Evolutionary conservation across 2,113 vertebrate genomes (phyloP).

Genomic region (Amblyopsis rosae): DNA sequence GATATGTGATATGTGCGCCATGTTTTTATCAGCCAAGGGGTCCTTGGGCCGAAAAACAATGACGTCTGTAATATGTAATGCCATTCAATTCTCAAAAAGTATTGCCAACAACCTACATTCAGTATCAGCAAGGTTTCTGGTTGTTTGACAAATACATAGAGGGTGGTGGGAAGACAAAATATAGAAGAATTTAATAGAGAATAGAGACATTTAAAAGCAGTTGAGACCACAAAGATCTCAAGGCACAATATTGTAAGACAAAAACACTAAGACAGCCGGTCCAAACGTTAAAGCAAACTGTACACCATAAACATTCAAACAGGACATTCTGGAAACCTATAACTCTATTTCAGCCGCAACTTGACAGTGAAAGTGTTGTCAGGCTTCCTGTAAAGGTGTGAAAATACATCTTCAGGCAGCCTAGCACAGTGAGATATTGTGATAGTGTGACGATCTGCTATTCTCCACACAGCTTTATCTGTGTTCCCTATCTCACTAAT

Average conservation of each 20-base stretch:
- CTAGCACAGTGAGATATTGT: conserved; percentile 44
- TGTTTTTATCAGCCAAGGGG: too few relatives aligned
- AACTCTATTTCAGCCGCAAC: conserved; percentile 38
- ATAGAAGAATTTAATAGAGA: neutral
- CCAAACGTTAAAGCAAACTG: neutral
- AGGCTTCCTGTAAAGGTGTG: conserved; percentile 59
- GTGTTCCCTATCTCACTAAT: neutral
- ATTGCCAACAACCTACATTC: too few relatives aligned
- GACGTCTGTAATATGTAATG: too few relatives aligned
- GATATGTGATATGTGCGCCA: too few relatives aligned
- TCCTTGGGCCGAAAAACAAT: too few relatives aligned
- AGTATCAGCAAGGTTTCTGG: too few relatives aligned
- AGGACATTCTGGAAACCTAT: conserved; percentile 24
- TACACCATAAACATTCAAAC: neutral
- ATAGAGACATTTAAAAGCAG: neutral
- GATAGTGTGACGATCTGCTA: conserved; percentile 14
- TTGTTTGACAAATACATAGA: too few relatives aligned
- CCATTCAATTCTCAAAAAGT: too few relatives aligned
- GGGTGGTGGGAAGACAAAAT: conserved; percentile 1
- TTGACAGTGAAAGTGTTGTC: conserved; percentile 44
- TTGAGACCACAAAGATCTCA: neutral
- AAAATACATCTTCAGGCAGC: conserved; percentile 47
- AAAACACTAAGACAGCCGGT: neutral
- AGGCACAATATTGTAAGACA: too few relatives aligned
- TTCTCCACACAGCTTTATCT: neutral